phyloP scores from a whole-genome alignment of 1,140 invertebrate species.

The Magallana ariakensis region DNA sequence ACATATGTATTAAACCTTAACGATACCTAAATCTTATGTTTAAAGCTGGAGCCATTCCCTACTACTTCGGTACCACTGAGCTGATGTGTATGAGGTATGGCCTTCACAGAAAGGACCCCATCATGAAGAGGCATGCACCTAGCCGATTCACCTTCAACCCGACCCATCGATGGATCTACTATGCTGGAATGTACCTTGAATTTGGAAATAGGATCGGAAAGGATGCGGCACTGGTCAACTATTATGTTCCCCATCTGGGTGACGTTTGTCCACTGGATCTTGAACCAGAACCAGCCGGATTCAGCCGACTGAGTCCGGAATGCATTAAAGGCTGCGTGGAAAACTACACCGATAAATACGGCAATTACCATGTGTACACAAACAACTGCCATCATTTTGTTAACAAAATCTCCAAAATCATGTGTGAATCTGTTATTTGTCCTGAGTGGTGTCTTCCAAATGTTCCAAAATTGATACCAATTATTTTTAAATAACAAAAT shows the following conservation, averaged over 20 bases:
- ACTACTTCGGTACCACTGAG: conserved; percentile 42
- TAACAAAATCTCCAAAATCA: conserved; percentile 37
- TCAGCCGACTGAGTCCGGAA: conserved; percentile 32
- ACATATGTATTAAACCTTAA: too few relatives aligned
- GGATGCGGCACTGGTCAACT: not conserved
- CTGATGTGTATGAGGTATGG: conserved; percentile 42
- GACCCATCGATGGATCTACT: conserved; percentile 37
- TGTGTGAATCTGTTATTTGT: conserved; percentile 30
- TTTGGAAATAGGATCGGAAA: conserved; percentile 34
- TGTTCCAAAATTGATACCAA: too few relatives aligned
- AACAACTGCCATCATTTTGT: conserved; percentile 46
- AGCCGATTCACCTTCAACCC: not conserved
- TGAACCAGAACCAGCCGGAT: not conserved
- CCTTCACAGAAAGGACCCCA: not conserved
- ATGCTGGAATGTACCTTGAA: conserved; percentile 32
- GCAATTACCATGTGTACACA: conserved; percentile 22
- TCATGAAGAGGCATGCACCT: not conserved
- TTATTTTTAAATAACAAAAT: not conserved
- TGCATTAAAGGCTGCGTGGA: conserved; percentile 35
- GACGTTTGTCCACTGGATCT: not conserved
- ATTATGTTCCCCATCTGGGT: not conserved
- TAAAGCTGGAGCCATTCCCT: conserved; percentile 31
- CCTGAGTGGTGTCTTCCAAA: conserved; percentile 31
- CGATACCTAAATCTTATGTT: not conserved
- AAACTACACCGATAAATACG: conserved; percentile 43